phyloP scores from a whole-genome alignment of 2,797 vertebrate species.

The Martes flavigula region DNA sequence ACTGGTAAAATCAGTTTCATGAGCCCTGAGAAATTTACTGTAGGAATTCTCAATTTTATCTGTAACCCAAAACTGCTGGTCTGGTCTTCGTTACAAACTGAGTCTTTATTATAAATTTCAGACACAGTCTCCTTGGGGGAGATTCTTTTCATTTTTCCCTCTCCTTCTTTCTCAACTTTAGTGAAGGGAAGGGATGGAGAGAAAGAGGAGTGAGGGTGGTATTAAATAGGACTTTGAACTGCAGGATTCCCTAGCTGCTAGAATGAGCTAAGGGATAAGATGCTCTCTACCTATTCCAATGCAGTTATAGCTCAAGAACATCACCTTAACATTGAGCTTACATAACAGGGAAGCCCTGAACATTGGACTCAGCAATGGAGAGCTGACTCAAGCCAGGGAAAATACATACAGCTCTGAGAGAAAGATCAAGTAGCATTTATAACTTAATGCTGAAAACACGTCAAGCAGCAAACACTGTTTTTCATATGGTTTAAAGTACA shows the following conservation, averaged over 20 bases:
- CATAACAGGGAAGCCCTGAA: neutral
- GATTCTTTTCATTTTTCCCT: constrained; percentile 2
- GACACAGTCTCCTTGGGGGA: neutral
- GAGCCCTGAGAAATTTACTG: neutral
- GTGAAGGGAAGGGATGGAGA: neutral
- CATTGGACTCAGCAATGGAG: neutral
- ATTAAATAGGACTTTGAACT: neutral
- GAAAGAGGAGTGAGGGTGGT: neutral
- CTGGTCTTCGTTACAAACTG: constrained; percentile 16
- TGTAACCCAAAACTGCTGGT: neutral
- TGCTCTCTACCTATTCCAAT: too few species aligned
- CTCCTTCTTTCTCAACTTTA: neutral
- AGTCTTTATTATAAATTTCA: constrained; percentile 37
- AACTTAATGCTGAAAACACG: neutral
- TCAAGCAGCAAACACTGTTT: neutral
- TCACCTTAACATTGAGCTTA: neutral
- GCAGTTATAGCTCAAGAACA: neutral
- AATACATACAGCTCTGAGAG: neutral
- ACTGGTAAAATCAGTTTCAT: neutral
- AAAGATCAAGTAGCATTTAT: neutral
- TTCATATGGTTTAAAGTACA: neutral
- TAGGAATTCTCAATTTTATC: constrained; percentile 49
- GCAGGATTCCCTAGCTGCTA: neutral
- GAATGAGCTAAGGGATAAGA: neutral
- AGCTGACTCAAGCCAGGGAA: neutral